These are phyloP conservation scores for Pomacea maculata DNA, from an alignment of 1,140 invertebrate genomes.

Conservation along the genomic window DNA sequence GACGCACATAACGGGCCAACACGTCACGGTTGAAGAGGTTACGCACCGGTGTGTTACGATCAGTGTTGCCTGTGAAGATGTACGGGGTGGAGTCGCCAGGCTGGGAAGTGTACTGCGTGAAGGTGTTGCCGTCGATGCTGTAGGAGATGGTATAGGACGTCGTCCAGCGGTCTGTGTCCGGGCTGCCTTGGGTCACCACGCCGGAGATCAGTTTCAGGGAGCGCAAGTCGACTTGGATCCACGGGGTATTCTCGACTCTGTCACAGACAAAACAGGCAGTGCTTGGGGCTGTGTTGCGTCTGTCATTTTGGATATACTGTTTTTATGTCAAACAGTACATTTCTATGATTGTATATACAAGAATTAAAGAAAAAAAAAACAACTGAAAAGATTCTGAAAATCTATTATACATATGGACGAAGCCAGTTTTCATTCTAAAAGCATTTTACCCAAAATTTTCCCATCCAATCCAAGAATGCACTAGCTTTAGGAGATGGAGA, in stretches of 20 bases:
- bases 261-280: background rate
- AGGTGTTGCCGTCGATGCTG: conserved; percentile 45
- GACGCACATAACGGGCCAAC: conserved; percentile 42
- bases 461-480: too few relatives aligned
- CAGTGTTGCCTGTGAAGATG: conserved; percentile 42
- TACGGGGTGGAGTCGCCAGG: conserved; percentile 26
- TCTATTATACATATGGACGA: too few relatives aligned
- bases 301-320: too few relatives aligned
- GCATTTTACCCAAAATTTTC: too few relatives aligned
- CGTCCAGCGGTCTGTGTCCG: conserved; percentile 73
- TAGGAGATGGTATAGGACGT: conserved; percentile 74
- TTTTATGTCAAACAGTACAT: too few relatives aligned
- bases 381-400: too few relatives aligned
- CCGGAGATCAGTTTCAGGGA: conserved; percentile 76
- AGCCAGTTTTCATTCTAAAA: too few relatives aligned
- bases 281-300: too few relatives aligned
- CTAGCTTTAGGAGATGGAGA: background rate
- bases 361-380: too few relatives aligned
- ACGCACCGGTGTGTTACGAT: conserved; percentile 38
- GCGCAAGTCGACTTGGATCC: conserved; percentile 72
- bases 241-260: conserved; percentile 37
- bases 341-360: too few relatives aligned
- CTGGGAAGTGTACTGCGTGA: conserved; percentile 28
- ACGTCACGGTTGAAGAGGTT: conserved; percentile 48
- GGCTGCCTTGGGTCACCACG: conserved; percentile 73